Percentiles rank a stretch among this genome's conserved stretches.
Conservation (phyloP, 2,113 vertebrate species). For the Pitta sordida region DNA sequence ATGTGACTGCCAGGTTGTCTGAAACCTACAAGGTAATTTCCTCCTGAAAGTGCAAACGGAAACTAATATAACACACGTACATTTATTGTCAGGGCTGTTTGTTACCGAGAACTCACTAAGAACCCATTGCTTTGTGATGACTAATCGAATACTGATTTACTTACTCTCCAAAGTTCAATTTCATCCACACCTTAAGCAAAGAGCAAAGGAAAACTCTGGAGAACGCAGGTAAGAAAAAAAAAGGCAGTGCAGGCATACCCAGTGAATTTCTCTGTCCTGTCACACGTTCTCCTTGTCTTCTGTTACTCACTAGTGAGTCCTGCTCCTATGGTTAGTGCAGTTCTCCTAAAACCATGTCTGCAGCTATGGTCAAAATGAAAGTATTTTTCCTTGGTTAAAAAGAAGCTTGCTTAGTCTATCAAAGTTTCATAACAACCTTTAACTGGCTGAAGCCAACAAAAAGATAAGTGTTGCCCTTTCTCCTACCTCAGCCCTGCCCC, state of each 20-base stretch:
- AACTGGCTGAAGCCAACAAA: background rate
- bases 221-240: background rate
- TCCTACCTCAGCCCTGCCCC: background rate
- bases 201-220: background rate
- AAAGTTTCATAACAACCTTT: background rate
- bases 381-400: background rate
- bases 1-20: background rate
- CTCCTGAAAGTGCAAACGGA: background rate
- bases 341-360: background rate
- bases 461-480: background rate
- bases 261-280: background rate
- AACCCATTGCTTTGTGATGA: conserved; percentile 2
- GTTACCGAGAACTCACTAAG: background rate
- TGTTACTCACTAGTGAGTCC: background rate
- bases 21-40: background rate
- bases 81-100: conserved; percentile 14
- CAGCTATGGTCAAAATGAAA: background rate
- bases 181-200: conserved; percentile 4
- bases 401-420: background rate
- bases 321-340: background rate
- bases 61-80: background rate
- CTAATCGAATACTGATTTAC: conserved; percentile 22
- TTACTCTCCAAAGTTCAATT: conserved; percentile 22
- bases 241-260: background rate
- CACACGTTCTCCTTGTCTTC: background rate